phyloP scores from a whole-genome alignment of 2,113 vertebrate species.

The Triplophysa dalaica region DNA sequence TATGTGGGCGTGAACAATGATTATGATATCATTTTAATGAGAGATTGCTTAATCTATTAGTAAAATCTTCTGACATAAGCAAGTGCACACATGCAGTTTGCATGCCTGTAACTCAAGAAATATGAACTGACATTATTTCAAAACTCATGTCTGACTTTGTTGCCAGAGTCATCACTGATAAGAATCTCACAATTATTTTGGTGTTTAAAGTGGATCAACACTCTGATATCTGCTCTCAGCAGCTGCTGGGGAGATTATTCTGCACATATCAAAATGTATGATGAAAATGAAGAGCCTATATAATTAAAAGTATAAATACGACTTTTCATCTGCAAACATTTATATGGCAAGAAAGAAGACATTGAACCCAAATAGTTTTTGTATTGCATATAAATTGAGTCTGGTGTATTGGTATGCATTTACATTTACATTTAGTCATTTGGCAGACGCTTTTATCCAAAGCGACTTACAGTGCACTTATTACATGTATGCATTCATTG shows the following conservation, averaged over 20 bases:
- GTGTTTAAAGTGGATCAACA: slow-evolving; percentile 30
- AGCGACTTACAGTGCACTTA: no score
- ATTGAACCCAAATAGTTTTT: background rate
- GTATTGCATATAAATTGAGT: no score
- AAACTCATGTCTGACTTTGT: slow-evolving; percentile 40
- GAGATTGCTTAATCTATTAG: no score
- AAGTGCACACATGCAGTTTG: no score
- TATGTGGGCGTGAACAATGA: no score
- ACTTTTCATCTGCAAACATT: background rate
- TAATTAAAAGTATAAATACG: background rate
- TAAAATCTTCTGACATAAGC: no score
- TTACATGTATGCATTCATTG: no score
- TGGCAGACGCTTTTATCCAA: no score
- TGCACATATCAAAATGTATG: slow-evolving; percentile 34
- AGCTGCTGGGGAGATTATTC: slow-evolving; percentile 49
- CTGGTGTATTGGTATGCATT: no score
- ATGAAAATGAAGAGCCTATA: background rate
- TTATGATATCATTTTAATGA: no score
- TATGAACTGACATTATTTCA: background rate
- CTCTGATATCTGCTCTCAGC: slow-evolving; percentile 45
- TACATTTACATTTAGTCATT: no score
- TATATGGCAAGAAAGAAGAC: background rate
- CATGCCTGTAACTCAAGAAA: background rate
- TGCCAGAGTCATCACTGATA: slow-evolving; percentile 59
- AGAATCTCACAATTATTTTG: slow-evolving; percentile 31